Base-by-base conservation (phyloP, 1,140 invertebrate genomes). In the Drosophila novamexicana region DNA sequence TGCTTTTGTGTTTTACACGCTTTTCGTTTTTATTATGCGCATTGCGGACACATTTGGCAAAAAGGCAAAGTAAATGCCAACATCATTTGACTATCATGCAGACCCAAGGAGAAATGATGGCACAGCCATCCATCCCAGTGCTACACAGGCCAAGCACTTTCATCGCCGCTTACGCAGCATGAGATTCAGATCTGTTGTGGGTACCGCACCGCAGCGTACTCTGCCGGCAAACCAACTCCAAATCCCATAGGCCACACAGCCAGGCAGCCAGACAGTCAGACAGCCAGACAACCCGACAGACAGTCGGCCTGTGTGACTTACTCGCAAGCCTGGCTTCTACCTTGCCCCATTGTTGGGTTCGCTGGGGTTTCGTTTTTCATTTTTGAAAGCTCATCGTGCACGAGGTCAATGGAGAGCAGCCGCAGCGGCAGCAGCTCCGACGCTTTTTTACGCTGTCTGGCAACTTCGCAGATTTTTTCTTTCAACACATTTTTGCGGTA, bases 1-100 rank as follows among this genome's bases (percentile, higher is more conserved):
- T 79, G 80, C 78, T 81, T 66, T 66, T 72, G 70, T 79, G 83
- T 79, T 86, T 85, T 90, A 84, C 75, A 81, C 75, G 81, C 85
- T 90, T 90, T 90, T 90, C 81, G 81, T 81, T 90, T 85, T 81
- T 86, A 83, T 83, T 88, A 89, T 79, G 67, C 74, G 75, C 76
- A 78, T 79, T 72, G 79, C 77, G 63, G 72, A 80, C 71, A 80
- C 70, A 75, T 78, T 77, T 79, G 57, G 67, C 73, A 59, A 75
- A 71, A 74, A 75, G 50, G 49, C 66, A 75, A 69, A 74, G 49
- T 63, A 75, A 75, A 70, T 62, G 72, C 72, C 79, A 81, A 75
- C 72, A 88, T 81, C 80, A 79, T 81, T 86, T 86, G 79, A 79
- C 72, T 81, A 82, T 68, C 74, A 83, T 81, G 74, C 59, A 29